phyloP scores from a whole-genome alignment of 2,113 vertebrate species.

The Perccottus glenii region DNA sequence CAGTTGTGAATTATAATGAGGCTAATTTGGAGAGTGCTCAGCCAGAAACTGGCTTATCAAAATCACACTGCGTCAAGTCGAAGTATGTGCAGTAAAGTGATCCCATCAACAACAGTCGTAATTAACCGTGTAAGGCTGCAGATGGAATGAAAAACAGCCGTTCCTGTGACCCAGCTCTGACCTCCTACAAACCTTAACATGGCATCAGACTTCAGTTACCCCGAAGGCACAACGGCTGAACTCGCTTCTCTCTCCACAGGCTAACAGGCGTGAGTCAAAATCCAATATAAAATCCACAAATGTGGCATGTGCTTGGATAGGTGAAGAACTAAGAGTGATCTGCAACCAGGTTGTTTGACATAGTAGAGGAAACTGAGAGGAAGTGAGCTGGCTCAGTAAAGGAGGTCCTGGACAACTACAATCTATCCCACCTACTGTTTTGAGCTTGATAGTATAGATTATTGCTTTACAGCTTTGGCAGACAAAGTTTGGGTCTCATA shows the following conservation, averaged over 20 bases:
- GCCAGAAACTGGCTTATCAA: conserved; percentile 3
- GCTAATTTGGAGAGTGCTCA: not conserved
- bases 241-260: conserved; percentile 36
- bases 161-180: conserved; percentile 44
- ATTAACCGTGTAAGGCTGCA: conserved; percentile 56
- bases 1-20: no score
- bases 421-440: conserved; percentile 31
- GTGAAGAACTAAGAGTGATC: conserved; percentile 39
- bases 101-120: conserved; percentile 57
- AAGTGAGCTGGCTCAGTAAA: conserved; percentile 29
- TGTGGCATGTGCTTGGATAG: conserved; percentile 36
- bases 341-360: conserved; percentile 58
- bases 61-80: conserved; percentile 27
- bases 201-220: conserved; percentile 50
- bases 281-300: conserved; percentile 22
- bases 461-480: conserved; percentile 17
- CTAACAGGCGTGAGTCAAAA: conserved; percentile 47
- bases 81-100: conserved; percentile 39
- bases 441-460: conserved; percentile 47
- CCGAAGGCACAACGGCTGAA: conserved; percentile 53
- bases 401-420: conserved; percentile 25
- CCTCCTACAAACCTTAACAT: conserved; percentile 56
- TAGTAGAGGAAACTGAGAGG: conserved; percentile 46
- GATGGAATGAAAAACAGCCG: conserved; percentile 63
- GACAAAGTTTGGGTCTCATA: conserved; percentile 9